Conservation (phyloP, 2,888 invertebrate species). For the Spilarctia lutea region DNA sequence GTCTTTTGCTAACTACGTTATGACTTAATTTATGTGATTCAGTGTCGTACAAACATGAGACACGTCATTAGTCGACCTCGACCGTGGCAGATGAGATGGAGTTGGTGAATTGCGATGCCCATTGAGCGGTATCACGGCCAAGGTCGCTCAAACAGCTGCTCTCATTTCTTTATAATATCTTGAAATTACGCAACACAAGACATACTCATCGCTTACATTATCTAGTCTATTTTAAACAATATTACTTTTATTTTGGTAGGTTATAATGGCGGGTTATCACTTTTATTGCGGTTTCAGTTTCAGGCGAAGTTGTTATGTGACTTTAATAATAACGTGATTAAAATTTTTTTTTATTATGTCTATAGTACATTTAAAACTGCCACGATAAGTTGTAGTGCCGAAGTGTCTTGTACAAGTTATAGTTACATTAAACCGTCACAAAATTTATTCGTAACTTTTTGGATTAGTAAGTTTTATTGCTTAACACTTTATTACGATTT, state of each 20-base stretch:
- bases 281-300: neutral
- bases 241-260: slow-evolving; percentile 28
- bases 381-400: neutral
- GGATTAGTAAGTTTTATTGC: neutral
- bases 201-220: slow-evolving; percentile 27
- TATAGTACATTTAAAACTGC: neutral
- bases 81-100: slow-evolving; percentile 77
- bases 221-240: slow-evolving; percentile 2
- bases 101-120: slow-evolving; percentile 78
- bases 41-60: slow-evolving; percentile 50
- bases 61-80: slow-evolving; percentile 64
- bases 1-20: neutral
- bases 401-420: neutral
- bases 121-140: slow-evolving; percentile 79
- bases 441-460: neutral
- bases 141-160: slow-evolving; percentile 75
- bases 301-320: neutral
- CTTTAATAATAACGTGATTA: neutral
- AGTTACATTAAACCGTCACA: neutral
- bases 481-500: neutral
- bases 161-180: slow-evolving; percentile 54
- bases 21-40: slow-evolving; percentile 21
- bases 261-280: slow-evolving; percentile 3
- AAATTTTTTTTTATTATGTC: neutral
- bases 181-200: slow-evolving; percentile 48